Percentiles rank a stretch among this genome's conserved stretches.
Conservation (phyloP, 2,113 vertebrate species). For the Tupaia chinensis region DNA sequence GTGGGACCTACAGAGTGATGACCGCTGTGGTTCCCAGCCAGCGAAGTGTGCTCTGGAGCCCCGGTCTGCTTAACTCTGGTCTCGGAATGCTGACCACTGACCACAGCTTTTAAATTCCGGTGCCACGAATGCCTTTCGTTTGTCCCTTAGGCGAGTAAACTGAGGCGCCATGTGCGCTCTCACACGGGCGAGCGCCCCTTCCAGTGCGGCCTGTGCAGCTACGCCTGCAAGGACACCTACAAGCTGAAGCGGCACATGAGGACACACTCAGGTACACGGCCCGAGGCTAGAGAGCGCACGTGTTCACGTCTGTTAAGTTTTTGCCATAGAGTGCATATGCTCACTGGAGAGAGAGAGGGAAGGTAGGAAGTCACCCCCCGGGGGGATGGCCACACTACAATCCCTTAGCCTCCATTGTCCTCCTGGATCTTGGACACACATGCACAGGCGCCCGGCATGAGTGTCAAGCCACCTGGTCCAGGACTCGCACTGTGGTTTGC, state of each 20-base stretch:
- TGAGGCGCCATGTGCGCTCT: constrained; percentile 83
- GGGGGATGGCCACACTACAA: no score
- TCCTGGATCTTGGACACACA: no score
- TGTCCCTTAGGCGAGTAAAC: constrained; percentile 84
- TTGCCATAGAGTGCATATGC: no score
- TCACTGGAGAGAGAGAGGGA: no score
- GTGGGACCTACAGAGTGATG: fast-evolving
- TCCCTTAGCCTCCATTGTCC: no score
- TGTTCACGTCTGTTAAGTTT: no score
- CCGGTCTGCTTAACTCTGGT: fast-evolving
- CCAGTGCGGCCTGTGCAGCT: constrained; percentile 83
- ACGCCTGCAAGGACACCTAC: constrained; percentile 85
- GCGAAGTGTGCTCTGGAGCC: fast-evolving
- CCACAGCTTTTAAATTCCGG: fast-evolving
- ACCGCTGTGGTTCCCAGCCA: fast-evolving
- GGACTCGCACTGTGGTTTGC: no score
- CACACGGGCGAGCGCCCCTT: constrained; percentile 87
- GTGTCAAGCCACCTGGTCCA: no score
- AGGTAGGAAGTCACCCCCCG: no score
- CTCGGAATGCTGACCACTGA: fast-evolving
- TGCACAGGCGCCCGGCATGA: no score
- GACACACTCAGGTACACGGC: constrained; percentile 84
- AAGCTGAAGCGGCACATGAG: constrained; percentile 87
- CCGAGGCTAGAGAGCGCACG: no score
- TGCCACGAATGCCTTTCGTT: fast-evolving